Conservation (phyloP, 2,113 vertebrate species). For the Gasterosteus nipponicus region DNA sequence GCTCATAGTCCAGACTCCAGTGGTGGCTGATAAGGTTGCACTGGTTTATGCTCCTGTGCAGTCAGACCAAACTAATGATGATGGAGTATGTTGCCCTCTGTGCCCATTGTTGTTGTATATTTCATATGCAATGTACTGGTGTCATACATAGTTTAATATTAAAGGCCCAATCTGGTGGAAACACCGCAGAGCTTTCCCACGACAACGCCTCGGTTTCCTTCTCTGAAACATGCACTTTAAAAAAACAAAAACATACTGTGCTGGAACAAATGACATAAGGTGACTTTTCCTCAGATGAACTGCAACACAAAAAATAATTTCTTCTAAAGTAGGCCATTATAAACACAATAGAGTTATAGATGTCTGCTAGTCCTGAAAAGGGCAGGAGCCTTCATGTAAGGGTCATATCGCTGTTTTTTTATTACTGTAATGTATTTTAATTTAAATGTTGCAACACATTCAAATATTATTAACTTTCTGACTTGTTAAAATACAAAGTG, state of each 20-base stretch:
- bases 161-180: conserved; percentile 45
- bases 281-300: neutral
- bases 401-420: neutral
- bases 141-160: conserved; percentile 28
- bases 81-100: conserved; percentile 63
- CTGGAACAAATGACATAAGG: conserved; percentile 9
- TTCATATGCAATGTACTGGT: conserved; percentile 48
- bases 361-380: neutral
- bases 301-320: neutral
- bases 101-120: conserved; percentile 35
- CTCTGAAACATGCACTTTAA: conserved; percentile 14
- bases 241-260: neutral
- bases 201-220: neutral
- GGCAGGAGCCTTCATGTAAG: neutral
- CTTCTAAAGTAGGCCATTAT: neutral
- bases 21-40: conserved; percentile 54
- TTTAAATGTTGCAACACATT: neutral
- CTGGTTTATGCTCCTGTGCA: conserved; percentile 50
- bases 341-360: neutral
- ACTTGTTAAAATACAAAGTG: neutral
- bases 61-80: conserved; percentile 45
- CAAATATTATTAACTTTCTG: neutral
- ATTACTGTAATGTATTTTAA: neutral
- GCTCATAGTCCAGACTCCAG: neutral
- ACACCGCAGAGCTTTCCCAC: neutral